These are phyloP conservation scores for Leguminivora glycinivorella DNA, from an alignment of 1,140 invertebrate species.

Conservation along the genomic window DNA sequence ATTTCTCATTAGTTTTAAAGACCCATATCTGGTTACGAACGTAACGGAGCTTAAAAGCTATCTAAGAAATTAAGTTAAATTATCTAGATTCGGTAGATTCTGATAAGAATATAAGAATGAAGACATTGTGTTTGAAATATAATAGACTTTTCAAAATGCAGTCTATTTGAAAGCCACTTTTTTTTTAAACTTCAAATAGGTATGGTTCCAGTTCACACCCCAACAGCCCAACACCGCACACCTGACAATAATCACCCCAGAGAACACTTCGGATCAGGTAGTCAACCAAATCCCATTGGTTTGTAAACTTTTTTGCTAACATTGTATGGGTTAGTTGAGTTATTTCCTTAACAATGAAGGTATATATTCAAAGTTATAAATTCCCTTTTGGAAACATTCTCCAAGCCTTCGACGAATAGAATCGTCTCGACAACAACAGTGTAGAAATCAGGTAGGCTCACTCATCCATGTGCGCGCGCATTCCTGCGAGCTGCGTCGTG, in stretches of 20 bases:
- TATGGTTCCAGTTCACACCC: no score
- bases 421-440: neutral
- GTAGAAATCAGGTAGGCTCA: constrained; percentile 13
- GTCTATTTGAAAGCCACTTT: no score
- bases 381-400: neutral
- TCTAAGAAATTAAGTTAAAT: no score
- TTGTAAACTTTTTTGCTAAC: neutral
- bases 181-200: no score
- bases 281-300: neutral
- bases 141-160: no score
- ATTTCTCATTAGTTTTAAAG: no score
- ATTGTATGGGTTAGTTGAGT: neutral
- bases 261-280: neutral
- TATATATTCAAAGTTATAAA: neutral
- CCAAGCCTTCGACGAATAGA: neutral
- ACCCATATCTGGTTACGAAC: no score
- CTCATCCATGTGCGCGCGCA: constrained; percentile 7
- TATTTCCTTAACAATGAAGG: neutral
- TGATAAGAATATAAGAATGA: no score
- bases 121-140: no score
- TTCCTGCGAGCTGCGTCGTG: neutral
- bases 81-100: no score
- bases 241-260: neutral
- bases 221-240: no score
- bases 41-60: no score